Evolutionary conservation across 2,888 invertebrate genomes (phyloP).

Genomic region (Gari tellinella): DNA sequence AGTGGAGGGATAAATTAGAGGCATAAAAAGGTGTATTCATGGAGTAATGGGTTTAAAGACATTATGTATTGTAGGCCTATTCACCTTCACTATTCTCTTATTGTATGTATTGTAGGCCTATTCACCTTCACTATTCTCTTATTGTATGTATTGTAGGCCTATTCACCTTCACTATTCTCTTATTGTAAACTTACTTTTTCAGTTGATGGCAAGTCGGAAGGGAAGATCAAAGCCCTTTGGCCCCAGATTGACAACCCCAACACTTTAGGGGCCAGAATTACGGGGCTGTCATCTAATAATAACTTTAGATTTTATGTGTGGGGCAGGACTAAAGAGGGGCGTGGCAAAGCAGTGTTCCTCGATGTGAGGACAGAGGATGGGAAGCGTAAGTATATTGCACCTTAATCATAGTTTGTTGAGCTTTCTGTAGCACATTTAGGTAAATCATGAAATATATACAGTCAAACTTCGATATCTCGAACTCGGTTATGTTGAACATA

Average conservation of each 20-base stretch:
- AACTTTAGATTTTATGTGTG: slow-evolving; percentile 92
- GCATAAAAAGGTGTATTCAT: too few relatives aligned
- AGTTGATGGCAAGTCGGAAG: slow-evolving; percentile 85
- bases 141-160: background rate
- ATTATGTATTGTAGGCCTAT: too few relatives aligned
- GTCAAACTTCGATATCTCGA: too few relatives aligned
- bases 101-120: background rate
- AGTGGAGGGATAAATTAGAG: too few relatives aligned
- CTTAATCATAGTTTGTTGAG: too few relatives aligned
- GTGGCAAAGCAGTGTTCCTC: slow-evolving; percentile 88
- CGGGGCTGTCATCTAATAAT: slow-evolving; percentile 93
- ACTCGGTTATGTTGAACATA: too few relatives aligned
- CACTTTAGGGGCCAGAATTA: slow-evolving; percentile 92
- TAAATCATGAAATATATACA: too few relatives aligned
- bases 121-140: background rate
- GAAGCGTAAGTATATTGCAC: slow-evolving; percentile 70
- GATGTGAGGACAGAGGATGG: slow-evolving; percentile 79
- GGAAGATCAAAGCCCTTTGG: slow-evolving; percentile 89
- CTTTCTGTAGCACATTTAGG: too few relatives aligned
- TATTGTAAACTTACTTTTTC: slow-evolving; percentile 37
- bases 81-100: background rate
- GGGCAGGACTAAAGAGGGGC: slow-evolving; percentile 95
- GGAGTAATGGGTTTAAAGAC: too few relatives aligned
- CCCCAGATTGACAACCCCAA: slow-evolving; percentile 91
- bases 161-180: background rate